Evolutionary conservation across 2,888 invertebrate species (phyloP).

Genomic region (Leucophenga montana): DNA sequence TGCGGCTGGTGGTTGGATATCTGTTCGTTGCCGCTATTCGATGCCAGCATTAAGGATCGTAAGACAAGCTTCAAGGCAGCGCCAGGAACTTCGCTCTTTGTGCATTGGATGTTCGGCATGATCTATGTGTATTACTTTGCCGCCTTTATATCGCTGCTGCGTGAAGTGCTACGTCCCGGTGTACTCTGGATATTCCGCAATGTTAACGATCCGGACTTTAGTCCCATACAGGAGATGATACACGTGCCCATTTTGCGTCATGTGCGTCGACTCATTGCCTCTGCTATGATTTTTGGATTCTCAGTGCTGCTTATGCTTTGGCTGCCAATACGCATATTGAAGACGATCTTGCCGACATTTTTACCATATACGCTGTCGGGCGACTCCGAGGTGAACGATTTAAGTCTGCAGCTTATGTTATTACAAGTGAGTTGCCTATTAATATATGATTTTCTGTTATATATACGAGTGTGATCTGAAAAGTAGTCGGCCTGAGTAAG

Average conservation of each 20-base stretch:
- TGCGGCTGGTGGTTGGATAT: conserved; percentile 99
- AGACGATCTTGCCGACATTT: conserved; percentile 87
- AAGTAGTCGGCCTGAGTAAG: background rate
- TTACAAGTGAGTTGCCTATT: conserved; percentile 83
- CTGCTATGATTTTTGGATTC: conserved; percentile 96
- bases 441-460: no score
- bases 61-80: conserved; percentile 90
- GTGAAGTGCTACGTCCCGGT: conserved; percentile 96
- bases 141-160: conserved; percentile 91
- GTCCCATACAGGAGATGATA: conserved; percentile 98
- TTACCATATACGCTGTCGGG: conserved; percentile 94
- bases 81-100: conserved; percentile 97
- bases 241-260: conserved; percentile 94
- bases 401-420: conserved; percentile 92
- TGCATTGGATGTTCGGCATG: conserved; percentile 99
- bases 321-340: conserved; percentile 92
- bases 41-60: conserved; percentile 85
- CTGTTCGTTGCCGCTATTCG: conserved; percentile 94
- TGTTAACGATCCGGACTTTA: conserved; percentile 98
- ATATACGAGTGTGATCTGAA: background rate
- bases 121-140: conserved; percentile 99
- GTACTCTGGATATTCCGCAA: conserved; percentile 98
- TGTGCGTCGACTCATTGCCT: conserved; percentile 90
- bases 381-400: conserved; percentile 92
- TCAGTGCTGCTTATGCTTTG: conserved; percentile 96